Evolutionary conservation across 1,140 invertebrate genomes (phyloP).

Genomic region (Leucophenga varia): DNA sequence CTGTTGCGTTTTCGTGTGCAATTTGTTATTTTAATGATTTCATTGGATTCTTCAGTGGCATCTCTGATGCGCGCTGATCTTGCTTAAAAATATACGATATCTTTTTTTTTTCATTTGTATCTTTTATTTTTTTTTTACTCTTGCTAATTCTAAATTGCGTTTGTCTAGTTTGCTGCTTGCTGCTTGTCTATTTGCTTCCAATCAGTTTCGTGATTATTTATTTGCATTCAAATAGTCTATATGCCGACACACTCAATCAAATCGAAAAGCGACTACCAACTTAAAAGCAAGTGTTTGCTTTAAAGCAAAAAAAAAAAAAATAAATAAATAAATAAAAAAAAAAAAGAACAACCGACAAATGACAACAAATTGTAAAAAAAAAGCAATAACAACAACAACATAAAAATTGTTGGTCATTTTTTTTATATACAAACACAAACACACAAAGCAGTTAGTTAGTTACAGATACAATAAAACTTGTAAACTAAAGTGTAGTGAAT

Average conservation of each 20-base stretch:
- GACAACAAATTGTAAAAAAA: conserved; percentile 26
- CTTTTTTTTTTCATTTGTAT: too few relatives aligned
- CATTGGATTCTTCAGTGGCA: conserved; percentile 35
- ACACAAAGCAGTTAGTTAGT: too few relatives aligned
- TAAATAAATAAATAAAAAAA: too few relatives aligned
- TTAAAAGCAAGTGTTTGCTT: too few relatives aligned
- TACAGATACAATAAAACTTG: too few relatives aligned
- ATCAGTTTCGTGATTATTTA: conserved; percentile 16
- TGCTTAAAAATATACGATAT: too few relatives aligned
- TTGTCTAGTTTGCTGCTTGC: conserved; percentile 4
- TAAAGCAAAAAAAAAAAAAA: too few relatives aligned
- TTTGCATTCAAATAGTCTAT: conserved; percentile 26
- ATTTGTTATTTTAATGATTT: conserved; percentile 55
- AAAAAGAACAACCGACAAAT: conserved; percentile 43
- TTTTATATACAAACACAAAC: too few relatives aligned
- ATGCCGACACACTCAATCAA: conserved; percentile 25
- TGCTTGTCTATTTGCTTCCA: conserved; percentile 21
- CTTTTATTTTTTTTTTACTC: too few relatives aligned
- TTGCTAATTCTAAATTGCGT: background rate
- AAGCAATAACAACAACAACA: conserved; percentile 17
- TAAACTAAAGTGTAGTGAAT: too few relatives aligned
- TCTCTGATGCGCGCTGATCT: conserved; percentile 15
- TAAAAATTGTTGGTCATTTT: too few relatives aligned
- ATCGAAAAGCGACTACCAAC: conserved; percentile 14
- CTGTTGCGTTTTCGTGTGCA: conserved; percentile 35